Conservation (phyloP, 2,113 vertebrate genomes). For the Megaleporinus macrocephalus region DNA sequence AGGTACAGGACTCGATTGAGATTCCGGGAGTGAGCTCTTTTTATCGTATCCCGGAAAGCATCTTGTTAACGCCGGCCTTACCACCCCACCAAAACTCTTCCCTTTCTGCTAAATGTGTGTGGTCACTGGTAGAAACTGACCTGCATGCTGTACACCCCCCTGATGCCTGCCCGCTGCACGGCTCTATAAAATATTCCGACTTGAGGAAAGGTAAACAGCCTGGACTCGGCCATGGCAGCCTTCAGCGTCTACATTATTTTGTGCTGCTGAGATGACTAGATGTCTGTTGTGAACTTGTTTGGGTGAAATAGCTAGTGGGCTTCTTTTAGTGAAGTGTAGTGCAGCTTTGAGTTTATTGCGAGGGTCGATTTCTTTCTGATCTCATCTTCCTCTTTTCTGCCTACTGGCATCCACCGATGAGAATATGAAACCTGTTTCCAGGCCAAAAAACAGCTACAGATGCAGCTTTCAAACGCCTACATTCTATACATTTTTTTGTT, state of each 20-base stretch:
- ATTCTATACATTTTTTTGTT: not conserved
- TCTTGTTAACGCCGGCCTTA: not conserved
- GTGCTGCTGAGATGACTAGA: not conserved
- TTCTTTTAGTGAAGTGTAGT: not conserved
- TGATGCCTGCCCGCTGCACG: not conserved
- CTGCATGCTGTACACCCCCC: not conserved
- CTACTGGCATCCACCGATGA: not conserved
- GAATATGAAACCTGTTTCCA: not conserved
- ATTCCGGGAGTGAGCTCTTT: not conserved
- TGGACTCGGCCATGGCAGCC: not conserved
- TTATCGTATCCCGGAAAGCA: not conserved
- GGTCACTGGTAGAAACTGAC: not conserved
- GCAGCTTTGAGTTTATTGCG: not conserved
- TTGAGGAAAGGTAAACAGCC: slow-evolving; percentile 8
- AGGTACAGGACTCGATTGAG: not conserved
- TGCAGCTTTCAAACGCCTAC: not conserved
- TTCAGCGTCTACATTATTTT: not conserved
- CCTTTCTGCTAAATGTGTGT: not conserved
- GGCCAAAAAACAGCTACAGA: not conserved
- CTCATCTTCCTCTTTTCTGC: slow-evolving; percentile 18
- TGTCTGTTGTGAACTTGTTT: slow-evolving; percentile 10
- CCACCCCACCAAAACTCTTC: not conserved
- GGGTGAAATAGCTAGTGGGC: not conserved
- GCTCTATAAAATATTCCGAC: not conserved
- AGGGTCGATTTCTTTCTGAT: not conserved